Evolutionary conservation across 2,113 vertebrate genomes (phyloP).

Genomic region (Lagopus muta): DNA sequence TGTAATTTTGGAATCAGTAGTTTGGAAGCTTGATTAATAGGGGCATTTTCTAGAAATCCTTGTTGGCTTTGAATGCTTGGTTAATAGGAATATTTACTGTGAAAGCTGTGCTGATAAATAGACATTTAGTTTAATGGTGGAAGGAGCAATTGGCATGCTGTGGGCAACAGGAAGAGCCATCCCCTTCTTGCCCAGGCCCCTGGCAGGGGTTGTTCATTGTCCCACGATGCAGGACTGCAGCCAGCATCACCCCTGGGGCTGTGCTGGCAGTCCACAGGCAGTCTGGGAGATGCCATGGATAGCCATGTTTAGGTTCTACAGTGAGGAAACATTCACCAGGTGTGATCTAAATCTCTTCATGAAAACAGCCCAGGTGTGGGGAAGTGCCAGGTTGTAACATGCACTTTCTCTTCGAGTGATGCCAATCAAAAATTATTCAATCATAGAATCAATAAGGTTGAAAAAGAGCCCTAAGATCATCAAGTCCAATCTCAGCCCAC

Average conservation of each 20-base stretch:
- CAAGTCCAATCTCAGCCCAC: too few relatives aligned
- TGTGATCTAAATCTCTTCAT: background rate
- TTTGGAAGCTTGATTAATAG: background rate
- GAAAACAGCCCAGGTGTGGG: background rate
- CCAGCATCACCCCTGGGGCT: background rate
- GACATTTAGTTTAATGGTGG: rapidly evolving
- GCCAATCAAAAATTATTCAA: background rate
- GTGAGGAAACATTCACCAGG: background rate
- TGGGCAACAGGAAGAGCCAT: background rate
- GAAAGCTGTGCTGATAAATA: background rate
- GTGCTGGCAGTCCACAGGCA: rapidly evolving
- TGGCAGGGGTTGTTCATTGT: background rate
- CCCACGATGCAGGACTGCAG: rapidly evolving
- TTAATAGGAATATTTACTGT: background rate
- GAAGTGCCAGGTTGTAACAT: background rate
- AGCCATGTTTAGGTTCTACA: rapidly evolving
- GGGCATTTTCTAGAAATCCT: background rate
- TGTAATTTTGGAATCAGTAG: background rate
- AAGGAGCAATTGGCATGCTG: background rate
- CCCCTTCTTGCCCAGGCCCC: background rate
- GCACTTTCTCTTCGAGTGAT: background rate
- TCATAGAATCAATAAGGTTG: too few relatives aligned
- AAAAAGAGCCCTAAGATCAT: too few relatives aligned
- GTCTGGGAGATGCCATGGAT: background rate
- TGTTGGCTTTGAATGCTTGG: background rate